Conservation (phyloP, 2,888 invertebrate species). For the Falcaria lacertinaria region DNA sequence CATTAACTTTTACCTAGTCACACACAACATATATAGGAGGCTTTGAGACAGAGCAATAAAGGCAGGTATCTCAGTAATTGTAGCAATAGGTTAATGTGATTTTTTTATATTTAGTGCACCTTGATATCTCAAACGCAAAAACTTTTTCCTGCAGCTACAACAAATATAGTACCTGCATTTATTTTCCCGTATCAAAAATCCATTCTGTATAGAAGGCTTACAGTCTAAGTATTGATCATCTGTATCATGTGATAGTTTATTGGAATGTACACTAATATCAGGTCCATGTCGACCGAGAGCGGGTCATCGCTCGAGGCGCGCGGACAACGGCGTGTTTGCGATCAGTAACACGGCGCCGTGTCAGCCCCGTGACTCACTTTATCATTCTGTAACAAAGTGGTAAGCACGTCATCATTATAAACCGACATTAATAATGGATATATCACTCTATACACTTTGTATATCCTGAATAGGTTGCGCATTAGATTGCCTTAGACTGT, state of each 20-base stretch:
- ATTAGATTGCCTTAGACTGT: no score
- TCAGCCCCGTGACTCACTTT: background rate
- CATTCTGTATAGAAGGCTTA: background rate
- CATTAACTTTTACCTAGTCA: background rate
- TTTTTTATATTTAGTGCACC: no score
- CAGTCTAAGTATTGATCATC: background rate
- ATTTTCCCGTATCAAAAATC: no score
- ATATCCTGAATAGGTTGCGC: no score
- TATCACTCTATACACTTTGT: no score
- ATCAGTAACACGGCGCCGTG: background rate
- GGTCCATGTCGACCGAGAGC: constrained; percentile 6
- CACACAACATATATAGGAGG: constrained; percentile 1
- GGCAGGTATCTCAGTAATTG: no score
- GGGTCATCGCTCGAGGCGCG: constrained; percentile 8
- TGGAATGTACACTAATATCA: constrained; percentile 47
- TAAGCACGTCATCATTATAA: background rate
- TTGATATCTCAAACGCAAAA: no score
- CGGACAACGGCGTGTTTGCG: constrained; percentile 27
- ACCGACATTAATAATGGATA: no score
- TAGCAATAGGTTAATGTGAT: no score
- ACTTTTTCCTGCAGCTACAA: no score
- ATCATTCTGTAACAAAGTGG: constrained; percentile 22
- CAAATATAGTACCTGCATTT: no score
- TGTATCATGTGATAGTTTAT: background rate
- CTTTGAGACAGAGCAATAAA: no score